Conservation (phyloP, 2,797 vertebrate species). For the Champsocephalus esox region DNA sequence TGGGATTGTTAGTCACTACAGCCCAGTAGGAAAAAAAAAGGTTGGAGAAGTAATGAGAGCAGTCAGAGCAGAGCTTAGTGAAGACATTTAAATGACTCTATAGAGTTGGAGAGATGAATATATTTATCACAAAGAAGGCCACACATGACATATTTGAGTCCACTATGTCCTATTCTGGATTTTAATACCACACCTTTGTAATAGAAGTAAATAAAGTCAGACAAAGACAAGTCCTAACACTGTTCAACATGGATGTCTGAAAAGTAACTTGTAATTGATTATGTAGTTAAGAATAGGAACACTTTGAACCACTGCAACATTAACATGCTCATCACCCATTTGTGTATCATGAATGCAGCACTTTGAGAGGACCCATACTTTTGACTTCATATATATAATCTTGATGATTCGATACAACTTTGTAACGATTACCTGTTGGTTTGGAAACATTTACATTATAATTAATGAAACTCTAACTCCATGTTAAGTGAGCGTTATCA, state of each 20-base stretch:
- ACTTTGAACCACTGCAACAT: background rate
- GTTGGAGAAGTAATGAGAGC: background rate
- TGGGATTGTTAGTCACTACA: background rate
- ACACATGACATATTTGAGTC: background rate
- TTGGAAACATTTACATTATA: background rate
- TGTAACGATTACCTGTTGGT: background rate
- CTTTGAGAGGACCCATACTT: background rate
- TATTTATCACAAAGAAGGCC: background rate
- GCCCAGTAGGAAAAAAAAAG: background rate
- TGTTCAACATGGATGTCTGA: background rate
- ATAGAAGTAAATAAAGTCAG: background rate
- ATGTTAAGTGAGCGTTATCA: background rate
- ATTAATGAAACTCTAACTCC: background rate
- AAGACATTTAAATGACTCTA: background rate
- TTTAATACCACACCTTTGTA: background rate
- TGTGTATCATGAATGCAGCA: conserved; percentile 1
- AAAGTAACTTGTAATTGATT: background rate
- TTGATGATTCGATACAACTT: conserved; percentile 2
- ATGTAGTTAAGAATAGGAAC: background rate
- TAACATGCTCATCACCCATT: background rate
- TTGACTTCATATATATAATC: background rate
- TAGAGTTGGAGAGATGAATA: background rate
- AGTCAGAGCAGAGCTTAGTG: background rate
- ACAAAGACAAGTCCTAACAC: background rate
- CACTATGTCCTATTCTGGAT: background rate